Evolutionary conservation across 1,140 invertebrate genomes (phyloP), one percentile per base, ranked within the genome.

Genomic region (Danaus melanippus): DNA sequence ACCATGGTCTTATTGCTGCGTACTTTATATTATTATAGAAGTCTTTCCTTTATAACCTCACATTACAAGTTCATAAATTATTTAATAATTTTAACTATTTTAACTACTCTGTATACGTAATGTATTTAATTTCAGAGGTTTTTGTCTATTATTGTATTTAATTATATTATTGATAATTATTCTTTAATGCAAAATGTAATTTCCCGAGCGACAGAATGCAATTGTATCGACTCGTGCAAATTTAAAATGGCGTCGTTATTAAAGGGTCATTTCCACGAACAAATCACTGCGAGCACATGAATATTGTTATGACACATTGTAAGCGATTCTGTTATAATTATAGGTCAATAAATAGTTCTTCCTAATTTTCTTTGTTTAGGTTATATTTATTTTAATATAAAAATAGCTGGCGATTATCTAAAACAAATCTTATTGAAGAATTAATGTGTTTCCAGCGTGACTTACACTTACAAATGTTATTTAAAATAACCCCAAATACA

Each of bases 221-320:
- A 32, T 32, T 32, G 21, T 32, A 32, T 32, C 21, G 21, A 32
- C 21, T 32, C 21, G 21, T 32, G 21, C 21, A 32, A 32, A 32
- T 32, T 32, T 32, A 49, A 53, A 54, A 55, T 48, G 50, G 43
- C 46, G 43, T 48, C 45, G 50, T 50, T 56, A 73, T 70, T 66
- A 68, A 60, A 67, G 58, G 56, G 58, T 60, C 56, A 67, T 64
- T 74, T 71, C 62, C 62, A 56, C 59, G 67, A 70, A 72, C 62
- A 69, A 75, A 72, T 75, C 69, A 58, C 57, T 64, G 57, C 58
- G 52, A 40, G 48, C 12, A 49, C 42, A 54, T 60, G 47, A 64
- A 53, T 60, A 53, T 57, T 32, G 42, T 43, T 43, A 45, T 42
- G 61, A 51, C 39, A 9, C 21, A 55, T 42, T 64, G 51, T 45